Percentiles rank a stretch among this genome's conserved stretches.
phyloP scores from a whole-genome alignment of 2,797 vertebrate species.

The Ptychobarbus kaznakovi region DNA sequence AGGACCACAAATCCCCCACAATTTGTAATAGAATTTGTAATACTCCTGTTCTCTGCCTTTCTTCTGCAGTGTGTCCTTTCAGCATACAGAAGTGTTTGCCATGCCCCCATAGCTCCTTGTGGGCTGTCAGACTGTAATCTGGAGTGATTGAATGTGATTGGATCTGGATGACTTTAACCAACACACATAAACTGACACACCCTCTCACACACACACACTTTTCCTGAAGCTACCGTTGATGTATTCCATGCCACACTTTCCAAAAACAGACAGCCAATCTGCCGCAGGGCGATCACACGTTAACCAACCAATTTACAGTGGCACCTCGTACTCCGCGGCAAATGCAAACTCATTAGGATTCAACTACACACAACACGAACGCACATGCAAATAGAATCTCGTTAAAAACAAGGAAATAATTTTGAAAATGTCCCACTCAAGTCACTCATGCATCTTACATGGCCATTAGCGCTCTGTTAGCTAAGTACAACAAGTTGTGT shows the following conservation, averaged over 20 bases:
- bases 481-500: conserved; percentile 44
- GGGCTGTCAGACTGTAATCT: conserved; percentile 55
- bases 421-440: conserved; percentile 27
- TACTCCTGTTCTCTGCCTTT: not conserved
- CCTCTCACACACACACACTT: conserved; percentile 20
- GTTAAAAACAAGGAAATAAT: conserved; percentile 39
- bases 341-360: conserved; percentile 42
- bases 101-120: conserved; percentile 30
- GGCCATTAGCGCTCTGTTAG: conserved; percentile 41
- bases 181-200: conserved; percentile 26
- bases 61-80: not conserved
- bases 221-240: conserved; percentile 30
- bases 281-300: conserved; percentile 48
- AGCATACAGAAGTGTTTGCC: not conserved
- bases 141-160: conserved; percentile 59
- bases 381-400: conserved; percentile 13
- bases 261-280: conserved; percentile 50
- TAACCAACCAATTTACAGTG: conserved; percentile 54
- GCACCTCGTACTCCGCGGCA: conserved; percentile 23
- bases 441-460: conserved; percentile 52
- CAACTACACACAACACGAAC: conserved; percentile 21
- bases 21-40: not conserved
- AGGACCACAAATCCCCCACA: no score
- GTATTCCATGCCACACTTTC: conserved; percentile 44
- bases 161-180: conserved; percentile 50